Conservation (phyloP, 2,113 vertebrate species). For the Oryctolagus cuniculus region mOryCun1.1 NC_091453.1:70191001-70191500, state of each 20-base stretch:
- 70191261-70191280: neutral
- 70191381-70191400: conserved; percentile 32
- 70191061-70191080: neutral
- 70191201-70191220: conserved; percentile 33
- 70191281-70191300: conserved; percentile 12
- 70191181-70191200: neutral
- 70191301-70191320: conserved; percentile 20
- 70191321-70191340: neutral
- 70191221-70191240: conserved; percentile 38
- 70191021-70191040: neutral
- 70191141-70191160: neutral
- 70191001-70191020: neutral
- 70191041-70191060: neutral
- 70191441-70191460: neutral
- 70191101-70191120: conserved; percentile 7
- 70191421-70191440: conserved; percentile 51
- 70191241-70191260: conserved; percentile 44
- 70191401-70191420: conserved; percentile 39
- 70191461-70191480: conserved; percentile 25
- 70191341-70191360: conserved; percentile 34
- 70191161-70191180: neutral
- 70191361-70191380: neutral
- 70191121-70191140: conserved; percentile 2
- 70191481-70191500: conserved; percentile 37
- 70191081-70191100: neutral